These are phyloP conservation scores for Stenodema calcarata DNA, from an alignment of 2,888 invertebrate species.

Conservation along the genomic window DNA sequence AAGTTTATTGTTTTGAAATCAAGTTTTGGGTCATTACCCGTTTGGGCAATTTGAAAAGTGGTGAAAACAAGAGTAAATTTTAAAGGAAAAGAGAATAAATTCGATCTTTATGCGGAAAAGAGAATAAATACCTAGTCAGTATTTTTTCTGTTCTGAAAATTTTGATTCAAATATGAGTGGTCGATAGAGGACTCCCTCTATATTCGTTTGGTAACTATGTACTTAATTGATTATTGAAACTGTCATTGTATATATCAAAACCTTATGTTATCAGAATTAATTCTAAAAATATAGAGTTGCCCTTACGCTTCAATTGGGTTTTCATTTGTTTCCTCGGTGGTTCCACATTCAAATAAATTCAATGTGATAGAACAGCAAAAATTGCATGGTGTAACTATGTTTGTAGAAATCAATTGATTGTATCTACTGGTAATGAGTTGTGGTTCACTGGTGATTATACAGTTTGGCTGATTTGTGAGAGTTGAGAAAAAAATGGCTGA, in stretches of 20 bases:
- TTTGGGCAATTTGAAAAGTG: background rate
- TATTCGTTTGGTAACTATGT: constrained; percentile 13
- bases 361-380: too few relatives aligned
- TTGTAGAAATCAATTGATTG: too few relatives aligned
- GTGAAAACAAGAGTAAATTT: background rate
- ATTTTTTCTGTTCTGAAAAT: constrained; percentile 7
- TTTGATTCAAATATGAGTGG: background rate
- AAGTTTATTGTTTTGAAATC: background rate
- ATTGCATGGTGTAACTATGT: too few relatives aligned
- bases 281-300: constrained; percentile 7
- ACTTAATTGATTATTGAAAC: constrained; percentile 19
- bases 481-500: too few relatives aligned
- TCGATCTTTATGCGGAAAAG: background rate
- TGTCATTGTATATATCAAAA: background rate
- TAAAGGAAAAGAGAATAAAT: too few relatives aligned
- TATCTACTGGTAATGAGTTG: too few relatives aligned
- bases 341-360: too few relatives aligned
- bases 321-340: background rate
- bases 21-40: background rate
- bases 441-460: too few relatives aligned
- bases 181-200: background rate
- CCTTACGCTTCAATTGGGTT: background rate
- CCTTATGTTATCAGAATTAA: background rate
- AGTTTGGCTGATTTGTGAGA: too few relatives aligned
- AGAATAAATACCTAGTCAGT: constrained; percentile 24